Evolutionary conservation across 2,888 invertebrate species (phyloP), one percentile per base, ranked within the genome.

Genomic region (Halictus quadricinctus): DNA sequence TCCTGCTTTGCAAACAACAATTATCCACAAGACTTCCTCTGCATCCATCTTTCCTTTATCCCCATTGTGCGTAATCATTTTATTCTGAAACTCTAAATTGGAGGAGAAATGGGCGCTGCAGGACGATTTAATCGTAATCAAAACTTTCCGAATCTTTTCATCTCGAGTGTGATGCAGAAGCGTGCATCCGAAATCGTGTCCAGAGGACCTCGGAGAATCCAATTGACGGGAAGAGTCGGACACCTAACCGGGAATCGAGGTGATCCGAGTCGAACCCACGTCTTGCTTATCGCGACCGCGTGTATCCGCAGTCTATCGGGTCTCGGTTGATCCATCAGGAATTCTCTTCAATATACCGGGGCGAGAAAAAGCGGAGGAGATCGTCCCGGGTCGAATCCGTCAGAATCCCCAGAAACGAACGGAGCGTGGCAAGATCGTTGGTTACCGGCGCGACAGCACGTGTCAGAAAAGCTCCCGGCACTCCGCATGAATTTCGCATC

Each of bases 401-500:
- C 58, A n/a, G 76, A 36, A 70, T 76, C 54, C 76, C 76, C 1
- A 6, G 25, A 46, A n/a, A 18, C 76, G 41, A 54, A 50, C 54
- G 21, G 46, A 70, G 58, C 69, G 15, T 25, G 25, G 43, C 36
- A 69, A 10, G 69, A 69, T 41, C 66, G 41, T 69, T 69, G 36
- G 66, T 69, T n/a, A 36, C 69, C 69, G 41, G n/a, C 41, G 43
- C 74, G 75, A 79, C 54, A 18, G 36, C 46, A n/a, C 60, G 74
- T 50, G 50, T 29, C 48, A n/a, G 46, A 66, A 72, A 48, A 48
- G 81, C 72, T 13, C 72, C 60, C 60, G 50, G 66, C 76, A 41
- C 60, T 76, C n/a, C 15, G 66, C 72, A 80, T 64, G 82, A 76
- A 76, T 81, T 80, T 79, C 80, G 80, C 83, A 46, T 83, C 76